A percentile compares a stretch with the other conserved stretches of the same genome.
These are phyloP conservation scores for Pocillopora grandis DNA, from an alignment of 92 coral and sea anemone species.

Conservation along the genomic window DNA sequence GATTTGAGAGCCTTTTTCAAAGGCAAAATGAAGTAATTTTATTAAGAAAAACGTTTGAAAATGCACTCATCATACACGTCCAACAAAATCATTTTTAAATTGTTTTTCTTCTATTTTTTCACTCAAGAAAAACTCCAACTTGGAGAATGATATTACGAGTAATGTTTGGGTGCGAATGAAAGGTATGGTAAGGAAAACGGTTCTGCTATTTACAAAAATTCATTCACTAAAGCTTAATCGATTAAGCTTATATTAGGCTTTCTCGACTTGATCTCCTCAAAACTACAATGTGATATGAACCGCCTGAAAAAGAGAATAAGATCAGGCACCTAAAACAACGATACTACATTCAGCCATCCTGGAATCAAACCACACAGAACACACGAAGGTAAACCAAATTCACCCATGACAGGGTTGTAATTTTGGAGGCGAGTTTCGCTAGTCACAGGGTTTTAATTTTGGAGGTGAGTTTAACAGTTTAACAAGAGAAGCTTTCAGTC, in stretches of 20 bases:
- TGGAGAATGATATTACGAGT: neutral
- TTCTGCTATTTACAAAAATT: neutral
- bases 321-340: too few species aligned
- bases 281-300: neutral
- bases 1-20: slow-evolving; percentile 9
- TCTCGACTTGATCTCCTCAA: too few species aligned
- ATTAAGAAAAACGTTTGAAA: neutral
- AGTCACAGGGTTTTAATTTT: neutral
- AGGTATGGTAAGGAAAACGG: neutral
- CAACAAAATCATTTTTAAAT: neutral
- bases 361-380: neutral
- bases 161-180: neutral
- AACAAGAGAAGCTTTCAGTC: slow-evolving; percentile 46
- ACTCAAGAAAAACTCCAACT: neutral
- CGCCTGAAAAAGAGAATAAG: too few species aligned
- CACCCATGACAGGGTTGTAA: too few species aligned
- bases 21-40: slow-evolving; percentile 4
- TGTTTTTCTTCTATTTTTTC: neutral
- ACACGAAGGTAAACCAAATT: neutral
- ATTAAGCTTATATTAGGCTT: too few species aligned
- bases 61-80: neutral
- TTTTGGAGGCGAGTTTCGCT: too few species aligned
- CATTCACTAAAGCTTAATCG: neutral
- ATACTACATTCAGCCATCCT: too few species aligned
- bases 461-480: neutral